Evolutionary conservation across 2,888 invertebrate species (phyloP).

Genomic region (Deroplatys truncata): DNA sequence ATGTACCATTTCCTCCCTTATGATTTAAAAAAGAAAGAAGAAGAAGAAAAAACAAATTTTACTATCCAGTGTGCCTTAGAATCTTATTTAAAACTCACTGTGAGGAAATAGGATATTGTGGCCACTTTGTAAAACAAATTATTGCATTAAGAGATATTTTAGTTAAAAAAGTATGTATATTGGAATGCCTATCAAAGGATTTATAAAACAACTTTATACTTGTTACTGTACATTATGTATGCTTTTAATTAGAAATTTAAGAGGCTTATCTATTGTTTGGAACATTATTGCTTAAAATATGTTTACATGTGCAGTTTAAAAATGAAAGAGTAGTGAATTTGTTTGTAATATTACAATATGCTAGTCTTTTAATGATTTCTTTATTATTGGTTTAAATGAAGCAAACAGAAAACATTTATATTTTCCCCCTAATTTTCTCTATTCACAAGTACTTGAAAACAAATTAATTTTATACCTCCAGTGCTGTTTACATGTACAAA

Average conservation of each 20-base stretch:
- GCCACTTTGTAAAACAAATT: background rate
- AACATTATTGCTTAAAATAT: background rate
- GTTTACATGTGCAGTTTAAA: background rate
- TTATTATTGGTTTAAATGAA: background rate
- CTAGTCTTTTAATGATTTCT: background rate
- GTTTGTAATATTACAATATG: no score
- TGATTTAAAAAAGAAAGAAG: background rate
- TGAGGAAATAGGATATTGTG: background rate
- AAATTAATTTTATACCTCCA: background rate
- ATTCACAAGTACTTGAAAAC: background rate
- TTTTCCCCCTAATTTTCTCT: no score
- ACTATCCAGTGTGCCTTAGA: background rate
- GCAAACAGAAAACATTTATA: background rate
- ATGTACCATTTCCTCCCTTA: background rate
- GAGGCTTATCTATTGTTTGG: background rate
- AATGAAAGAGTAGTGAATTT: background rate
- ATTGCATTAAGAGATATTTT: background rate
- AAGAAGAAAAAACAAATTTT: background rate
- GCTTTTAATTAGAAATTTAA: background rate
- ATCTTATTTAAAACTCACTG: background rate
- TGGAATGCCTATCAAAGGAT: background rate
- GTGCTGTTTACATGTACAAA: background rate
- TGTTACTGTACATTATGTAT: background rate
- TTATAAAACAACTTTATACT: background rate
- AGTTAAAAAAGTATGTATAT: background rate